These are phyloP conservation scores for Tetramorium parvispinum DNA, from an alignment of 1,140 invertebrate genomes.

Conservation along the genomic window DNA sequence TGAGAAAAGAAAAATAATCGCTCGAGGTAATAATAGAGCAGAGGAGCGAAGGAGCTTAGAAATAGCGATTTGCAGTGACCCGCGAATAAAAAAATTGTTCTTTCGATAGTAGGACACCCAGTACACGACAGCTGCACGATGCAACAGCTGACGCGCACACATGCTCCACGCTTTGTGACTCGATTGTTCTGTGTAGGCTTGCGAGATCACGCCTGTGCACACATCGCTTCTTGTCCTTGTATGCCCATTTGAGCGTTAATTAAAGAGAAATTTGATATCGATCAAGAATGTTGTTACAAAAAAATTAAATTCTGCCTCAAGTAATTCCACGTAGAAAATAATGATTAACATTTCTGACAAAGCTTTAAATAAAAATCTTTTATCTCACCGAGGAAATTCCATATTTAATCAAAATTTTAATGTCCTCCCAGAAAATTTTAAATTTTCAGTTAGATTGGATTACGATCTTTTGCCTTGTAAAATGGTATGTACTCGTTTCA, in stretches of 20 bases:
- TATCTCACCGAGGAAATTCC: background rate
- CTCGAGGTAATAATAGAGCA: background rate
- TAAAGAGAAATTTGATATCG: constrained; percentile 23
- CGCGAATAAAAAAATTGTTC: constrained; percentile 5
- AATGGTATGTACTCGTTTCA: background rate
- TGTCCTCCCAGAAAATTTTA: background rate
- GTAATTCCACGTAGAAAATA: background rate
- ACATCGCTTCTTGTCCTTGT: background rate
- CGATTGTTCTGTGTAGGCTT: constrained; percentile 30
- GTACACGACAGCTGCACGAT: constrained; percentile 69
- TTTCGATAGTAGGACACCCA: constrained; percentile 32
- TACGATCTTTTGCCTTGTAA: background rate
- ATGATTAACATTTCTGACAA: background rate
- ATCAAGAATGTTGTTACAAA: background rate
- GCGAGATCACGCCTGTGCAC: background rate
- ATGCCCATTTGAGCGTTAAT: constrained; percentile 13
- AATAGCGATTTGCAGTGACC: constrained; percentile 24
- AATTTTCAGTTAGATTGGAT: background rate
- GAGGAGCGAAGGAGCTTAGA: background rate
- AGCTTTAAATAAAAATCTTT: background rate
- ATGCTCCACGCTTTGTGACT: constrained; percentile 41
- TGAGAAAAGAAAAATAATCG: background rate
- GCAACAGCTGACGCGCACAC: constrained; percentile 76
- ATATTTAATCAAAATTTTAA: background rate
- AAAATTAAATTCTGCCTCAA: background rate